Percentiles rank a stretch among this genome's conserved stretches.
phyloP scores from a whole-genome alignment of 1,140 invertebrate species.

The Cheumatopsyche charites region DNA sequence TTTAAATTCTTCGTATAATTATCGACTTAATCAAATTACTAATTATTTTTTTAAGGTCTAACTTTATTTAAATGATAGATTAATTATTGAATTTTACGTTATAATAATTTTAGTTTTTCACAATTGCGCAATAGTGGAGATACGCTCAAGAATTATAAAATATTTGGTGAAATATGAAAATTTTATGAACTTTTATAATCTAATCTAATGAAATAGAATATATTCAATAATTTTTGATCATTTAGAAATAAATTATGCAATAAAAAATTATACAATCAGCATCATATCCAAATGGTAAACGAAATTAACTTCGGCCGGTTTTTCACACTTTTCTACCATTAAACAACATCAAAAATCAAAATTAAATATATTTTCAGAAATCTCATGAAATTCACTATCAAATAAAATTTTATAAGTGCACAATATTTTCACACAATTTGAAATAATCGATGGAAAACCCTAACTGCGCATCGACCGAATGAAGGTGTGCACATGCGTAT shows the following conservation, averaged over 20 bases:
- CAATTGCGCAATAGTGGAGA: too few relatives aligned
- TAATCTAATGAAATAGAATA: background rate
- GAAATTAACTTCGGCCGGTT: background rate
- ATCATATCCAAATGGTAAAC: too few relatives aligned
- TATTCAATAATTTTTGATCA: background rate
- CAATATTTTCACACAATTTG: background rate
- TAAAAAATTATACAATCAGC: too few relatives aligned
- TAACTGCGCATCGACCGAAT: conserved; percentile 12
- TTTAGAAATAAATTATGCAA: background rate
- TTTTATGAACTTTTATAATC: background rate
- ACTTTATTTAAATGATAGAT: too few relatives aligned
- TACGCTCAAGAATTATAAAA: too few relatives aligned
- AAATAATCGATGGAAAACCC: conserved; percentile 8
- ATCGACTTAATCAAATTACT: too few relatives aligned
- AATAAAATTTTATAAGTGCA: conserved; percentile 21
- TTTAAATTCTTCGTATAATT: too few relatives aligned
- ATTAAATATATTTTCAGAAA: background rate
- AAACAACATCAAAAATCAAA: background rate
- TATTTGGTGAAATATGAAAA: background rate
- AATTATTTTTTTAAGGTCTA: too few relatives aligned
- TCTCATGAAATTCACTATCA: background rate
- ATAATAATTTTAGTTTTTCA: too few relatives aligned
- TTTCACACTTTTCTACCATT: background rate
- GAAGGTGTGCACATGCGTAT: conserved; percentile 31
- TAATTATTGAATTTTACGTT: too few relatives aligned